Evolutionary conservation across 1,140 invertebrate genomes (phyloP).

Genomic region (Drosophila sp.): DNA sequence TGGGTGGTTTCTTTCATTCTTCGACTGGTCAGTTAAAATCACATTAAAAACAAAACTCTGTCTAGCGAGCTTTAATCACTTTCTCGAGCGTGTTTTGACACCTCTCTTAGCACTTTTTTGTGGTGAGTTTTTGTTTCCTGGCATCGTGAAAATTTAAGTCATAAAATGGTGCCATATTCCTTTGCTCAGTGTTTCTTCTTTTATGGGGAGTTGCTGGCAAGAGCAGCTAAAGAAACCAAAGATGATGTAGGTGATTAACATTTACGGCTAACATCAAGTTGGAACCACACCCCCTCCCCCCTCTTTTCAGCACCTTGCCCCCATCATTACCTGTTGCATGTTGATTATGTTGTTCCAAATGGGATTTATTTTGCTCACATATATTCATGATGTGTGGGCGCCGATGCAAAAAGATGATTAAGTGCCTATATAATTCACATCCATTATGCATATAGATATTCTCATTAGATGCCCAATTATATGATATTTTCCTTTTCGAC

Average conservation of each 20-base stretch:
- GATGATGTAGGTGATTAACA: conserved; percentile 60
- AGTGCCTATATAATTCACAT: background rate
- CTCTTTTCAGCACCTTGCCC: background rate
- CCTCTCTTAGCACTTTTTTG: background rate
- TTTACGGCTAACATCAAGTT: conserved; percentile 53
- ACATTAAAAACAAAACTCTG: too few species aligned
- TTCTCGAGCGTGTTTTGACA: background rate
- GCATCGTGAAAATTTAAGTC: conserved; percentile 15
- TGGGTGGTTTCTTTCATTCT: too few species aligned
- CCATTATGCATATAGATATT: background rate
- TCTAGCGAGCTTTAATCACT: too few species aligned
- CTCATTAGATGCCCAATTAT: background rate
- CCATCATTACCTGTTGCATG: conserved; percentile 53
- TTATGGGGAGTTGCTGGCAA: conserved; percentile 13
- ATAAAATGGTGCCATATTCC: conserved; percentile 26
- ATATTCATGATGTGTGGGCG: conserved; percentile 55
- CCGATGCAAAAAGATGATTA: background rate
- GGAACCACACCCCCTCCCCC: conserved; percentile 1
- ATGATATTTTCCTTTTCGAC: background rate
- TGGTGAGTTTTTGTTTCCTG: background rate
- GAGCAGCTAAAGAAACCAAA: conserved; percentile 19
- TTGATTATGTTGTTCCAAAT: conserved; percentile 23
- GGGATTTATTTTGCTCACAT: conserved; percentile 47
- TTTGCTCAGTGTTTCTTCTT: background rate
- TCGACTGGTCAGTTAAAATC: too few species aligned